Conservation (phyloP, 1,140 invertebrate species). For the Drosophila ohnishii region DNA sequence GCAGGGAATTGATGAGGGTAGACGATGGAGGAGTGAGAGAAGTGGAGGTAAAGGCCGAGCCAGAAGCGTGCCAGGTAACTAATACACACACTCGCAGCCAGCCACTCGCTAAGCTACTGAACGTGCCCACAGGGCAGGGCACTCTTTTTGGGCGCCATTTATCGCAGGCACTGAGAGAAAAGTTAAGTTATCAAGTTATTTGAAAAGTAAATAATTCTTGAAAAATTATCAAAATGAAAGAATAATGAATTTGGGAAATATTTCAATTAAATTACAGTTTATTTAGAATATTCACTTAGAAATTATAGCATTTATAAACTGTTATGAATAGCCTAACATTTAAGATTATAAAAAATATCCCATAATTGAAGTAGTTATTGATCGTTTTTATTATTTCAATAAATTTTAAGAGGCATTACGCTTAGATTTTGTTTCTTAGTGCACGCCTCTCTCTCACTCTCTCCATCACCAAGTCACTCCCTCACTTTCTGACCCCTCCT, state of each 20-base stretch:
- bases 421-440: background rate
- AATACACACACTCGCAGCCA: constrained; percentile 46
- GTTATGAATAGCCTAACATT: too few relatives aligned
- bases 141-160: constrained; percentile 24
- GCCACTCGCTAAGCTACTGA: constrained; percentile 62
- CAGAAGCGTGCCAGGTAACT: constrained; percentile 79
- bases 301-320: background rate
- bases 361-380: background rate
- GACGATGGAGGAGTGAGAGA: background rate
- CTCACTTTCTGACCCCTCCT: constrained; percentile 6
- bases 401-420: fast-evolving
- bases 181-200: background rate
- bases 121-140: constrained; percentile 50
- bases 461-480: background rate
- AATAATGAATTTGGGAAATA: fast-evolving
- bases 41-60: constrained; percentile 4
- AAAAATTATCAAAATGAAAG: background rate
- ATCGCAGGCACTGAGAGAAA: constrained; percentile 5
- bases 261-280: too few relatives aligned
- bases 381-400: background rate
- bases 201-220: too few relatives aligned
- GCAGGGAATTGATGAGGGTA: constrained; percentile 7
- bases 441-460: constrained; percentile 3
- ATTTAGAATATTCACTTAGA: too few relatives aligned
- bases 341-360: too few relatives aligned